Evolutionary conservation across 2,888 invertebrate genomes (phyloP).

Genomic region (Hyles lineata): DNA sequence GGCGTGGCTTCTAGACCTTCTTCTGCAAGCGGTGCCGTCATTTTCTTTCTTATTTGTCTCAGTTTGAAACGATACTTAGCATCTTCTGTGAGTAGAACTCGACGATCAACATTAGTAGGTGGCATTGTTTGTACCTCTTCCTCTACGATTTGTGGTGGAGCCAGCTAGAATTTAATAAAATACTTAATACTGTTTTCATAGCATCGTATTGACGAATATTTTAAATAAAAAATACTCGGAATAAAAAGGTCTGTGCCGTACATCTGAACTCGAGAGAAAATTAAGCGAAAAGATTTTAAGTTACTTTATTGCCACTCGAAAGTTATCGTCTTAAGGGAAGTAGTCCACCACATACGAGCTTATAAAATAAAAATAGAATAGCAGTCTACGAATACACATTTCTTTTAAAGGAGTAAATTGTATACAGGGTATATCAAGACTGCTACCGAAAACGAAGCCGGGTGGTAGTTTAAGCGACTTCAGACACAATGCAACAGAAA

Average conservation of each 20-base stretch:
- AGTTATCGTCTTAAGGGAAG: too few species aligned
- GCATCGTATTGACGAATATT: neutral
- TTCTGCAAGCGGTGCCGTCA: constrained; percentile 68
- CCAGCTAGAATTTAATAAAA: constrained; percentile 51
- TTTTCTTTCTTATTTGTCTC: constrained; percentile 68
- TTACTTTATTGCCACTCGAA: too few species aligned
- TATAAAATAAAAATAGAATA: neutral
- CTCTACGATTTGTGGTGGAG: constrained; percentile 57
- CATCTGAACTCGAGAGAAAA: too few species aligned
- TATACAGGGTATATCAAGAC: too few species aligned
- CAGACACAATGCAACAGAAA: too few species aligned
- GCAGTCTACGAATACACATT: too few species aligned
- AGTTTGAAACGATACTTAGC: constrained; percentile 68
- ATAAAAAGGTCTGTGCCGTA: too few species aligned
- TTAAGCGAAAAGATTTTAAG: too few species aligned
- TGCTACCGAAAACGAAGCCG: too few species aligned
- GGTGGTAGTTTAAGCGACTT: too few species aligned
- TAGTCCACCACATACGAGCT: too few species aligned
- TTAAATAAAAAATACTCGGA: neutral
- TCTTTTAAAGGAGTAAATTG: too few species aligned
- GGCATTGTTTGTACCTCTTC: constrained; percentile 67
- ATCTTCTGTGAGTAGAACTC: constrained; percentile 71
- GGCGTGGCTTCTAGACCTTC: constrained; percentile 54
- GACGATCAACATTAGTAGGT: constrained; percentile 64
- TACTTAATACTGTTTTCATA: neutral